These are phyloP conservation scores for Toxonevra muliebris DNA, from an alignment of 2,888 invertebrate species.

Conservation along the genomic window DNA sequence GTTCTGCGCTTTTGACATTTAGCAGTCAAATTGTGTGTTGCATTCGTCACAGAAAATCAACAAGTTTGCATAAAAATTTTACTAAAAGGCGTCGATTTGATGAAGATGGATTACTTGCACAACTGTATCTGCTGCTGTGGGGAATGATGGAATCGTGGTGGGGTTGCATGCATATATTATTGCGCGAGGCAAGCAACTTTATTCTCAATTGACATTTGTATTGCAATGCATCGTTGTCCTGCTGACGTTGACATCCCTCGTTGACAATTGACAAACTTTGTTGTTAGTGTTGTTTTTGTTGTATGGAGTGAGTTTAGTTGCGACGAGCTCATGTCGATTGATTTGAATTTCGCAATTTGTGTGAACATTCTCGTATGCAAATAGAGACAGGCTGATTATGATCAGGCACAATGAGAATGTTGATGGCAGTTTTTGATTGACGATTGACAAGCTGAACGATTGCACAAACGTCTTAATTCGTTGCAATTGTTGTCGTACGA, in stretches of 20 bases:
- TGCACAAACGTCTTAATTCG: constrained; percentile 27
- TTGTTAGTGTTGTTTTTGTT: neutral
- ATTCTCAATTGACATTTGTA: constrained; percentile 8
- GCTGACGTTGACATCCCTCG: neutral
- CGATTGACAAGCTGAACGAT: constrained; percentile 29
- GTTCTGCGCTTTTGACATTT: constrained; percentile 24
- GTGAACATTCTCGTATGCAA: constrained; percentile 16
- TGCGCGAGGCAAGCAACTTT: neutral
- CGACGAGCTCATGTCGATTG: neutral
- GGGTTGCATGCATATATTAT: no score
- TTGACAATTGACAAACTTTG: no score
- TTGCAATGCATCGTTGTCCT: neutral
- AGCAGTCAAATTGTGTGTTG: constrained; percentile 26
- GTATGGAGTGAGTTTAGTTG: neutral
- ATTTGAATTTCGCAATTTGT: constrained; percentile 20
- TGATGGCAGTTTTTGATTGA: constrained; percentile 21
- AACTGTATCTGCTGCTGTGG: no score
- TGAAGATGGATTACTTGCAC: constrained; percentile 1
- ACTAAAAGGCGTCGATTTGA: neutral
- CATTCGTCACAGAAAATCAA: constrained; percentile 8
- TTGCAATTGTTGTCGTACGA: neutral
- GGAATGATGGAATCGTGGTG: neutral
- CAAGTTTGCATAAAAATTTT: constrained; percentile 14
- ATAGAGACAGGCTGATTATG: constrained; percentile 8
- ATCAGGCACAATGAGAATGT: neutral